Evolutionary conservation across 1,140 invertebrate species (phyloP).

Genomic region (Ectropis grisescens): DNA sequence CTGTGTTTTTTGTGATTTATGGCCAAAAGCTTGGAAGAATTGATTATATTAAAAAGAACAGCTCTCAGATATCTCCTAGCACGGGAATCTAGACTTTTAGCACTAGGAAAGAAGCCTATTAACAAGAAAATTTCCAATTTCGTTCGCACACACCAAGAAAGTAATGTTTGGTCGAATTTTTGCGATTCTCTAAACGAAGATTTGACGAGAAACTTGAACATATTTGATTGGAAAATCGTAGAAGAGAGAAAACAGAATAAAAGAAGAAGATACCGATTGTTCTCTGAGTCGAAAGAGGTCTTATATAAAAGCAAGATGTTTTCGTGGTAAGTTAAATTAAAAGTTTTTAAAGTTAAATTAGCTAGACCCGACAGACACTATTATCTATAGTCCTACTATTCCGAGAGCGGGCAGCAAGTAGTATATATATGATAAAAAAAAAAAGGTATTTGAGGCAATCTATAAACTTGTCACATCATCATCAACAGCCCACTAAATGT

Average conservation of each 20-base stretch:
- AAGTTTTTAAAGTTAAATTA: too few relatives aligned
- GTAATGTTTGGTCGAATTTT: slow-evolving; percentile 26
- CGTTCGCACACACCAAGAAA: slow-evolving; percentile 27
- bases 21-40: slow-evolving; percentile 46
- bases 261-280: slow-evolving; percentile 9
- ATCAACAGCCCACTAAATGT: too few relatives aligned
- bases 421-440: too few relatives aligned
- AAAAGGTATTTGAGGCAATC: too few relatives aligned
- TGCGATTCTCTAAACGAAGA: slow-evolving; percentile 42
- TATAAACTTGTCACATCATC: too few relatives aligned
- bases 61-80: slow-evolving; percentile 35
- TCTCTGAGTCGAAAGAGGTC: slow-evolving; percentile 13
- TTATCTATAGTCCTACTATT: too few relatives aligned
- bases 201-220: slow-evolving; percentile 41
- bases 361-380: too few relatives aligned
- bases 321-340: slow-evolving; percentile 25
- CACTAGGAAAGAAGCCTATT: slow-evolving; percentile 36
- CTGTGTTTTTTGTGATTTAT: slow-evolving; percentile 22
- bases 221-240: slow-evolving; percentile 19
- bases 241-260: slow-evolving; percentile 7
- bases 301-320: slow-evolving; percentile 18
- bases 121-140: slow-evolving; percentile 50
- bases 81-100: slow-evolving; percentile 34
- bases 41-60: slow-evolving; percentile 37
- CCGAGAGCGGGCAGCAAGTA: too few relatives aligned